Conservation (phyloP, 2,113 vertebrate genomes). For the Amia ocellicauda region DNA sequence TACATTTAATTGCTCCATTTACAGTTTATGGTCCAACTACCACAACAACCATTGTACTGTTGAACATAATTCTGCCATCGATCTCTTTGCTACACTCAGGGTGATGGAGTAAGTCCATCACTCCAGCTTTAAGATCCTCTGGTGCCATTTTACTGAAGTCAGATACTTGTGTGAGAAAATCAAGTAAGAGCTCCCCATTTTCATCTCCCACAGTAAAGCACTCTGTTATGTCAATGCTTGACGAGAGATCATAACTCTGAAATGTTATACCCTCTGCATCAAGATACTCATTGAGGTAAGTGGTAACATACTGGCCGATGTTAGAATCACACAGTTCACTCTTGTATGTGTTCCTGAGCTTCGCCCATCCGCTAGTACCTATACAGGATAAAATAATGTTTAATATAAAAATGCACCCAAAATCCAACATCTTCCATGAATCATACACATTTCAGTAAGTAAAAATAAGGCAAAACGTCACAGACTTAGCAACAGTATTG, state of each 20-base stretch:
- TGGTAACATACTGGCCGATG: slow-evolving; percentile 66
- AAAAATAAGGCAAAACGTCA: too few species aligned
- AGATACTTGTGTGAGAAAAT: slow-evolving; percentile 83
- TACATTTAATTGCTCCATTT: too few species aligned
- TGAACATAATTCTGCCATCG: slow-evolving; percentile 78
- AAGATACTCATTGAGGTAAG: slow-evolving; percentile 63
- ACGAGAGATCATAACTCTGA: slow-evolving; percentile 64
- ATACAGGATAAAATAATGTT: slow-evolving; percentile 26
- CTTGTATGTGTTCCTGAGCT: slow-evolving; percentile 66
- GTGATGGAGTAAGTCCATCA: slow-evolving; percentile 70
- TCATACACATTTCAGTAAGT: too few species aligned
- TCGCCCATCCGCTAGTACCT: slow-evolving; percentile 78
- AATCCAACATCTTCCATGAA: too few species aligned
- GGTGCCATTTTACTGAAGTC: slow-evolving; percentile 76
- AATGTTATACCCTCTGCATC: slow-evolving; percentile 66
- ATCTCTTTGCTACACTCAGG: slow-evolving; percentile 71
- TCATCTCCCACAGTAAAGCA: slow-evolving; percentile 78
- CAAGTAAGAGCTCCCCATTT: slow-evolving; percentile 80
- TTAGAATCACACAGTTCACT: slow-evolving; percentile 57
- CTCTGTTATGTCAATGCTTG: slow-evolving; percentile 82
- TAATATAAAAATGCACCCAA: slow-evolving; percentile 22
- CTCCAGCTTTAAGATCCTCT: slow-evolving; percentile 66
- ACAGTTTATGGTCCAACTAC: slow-evolving; percentile 65
- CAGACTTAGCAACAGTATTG: too few species aligned
- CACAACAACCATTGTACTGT: slow-evolving; percentile 72